Percentiles rank a stretch among this genome's conserved stretches.
Evolutionary conservation across 1,140 invertebrate genomes (phyloP).

Genomic region (Calliopsis andreniformis): DNA sequence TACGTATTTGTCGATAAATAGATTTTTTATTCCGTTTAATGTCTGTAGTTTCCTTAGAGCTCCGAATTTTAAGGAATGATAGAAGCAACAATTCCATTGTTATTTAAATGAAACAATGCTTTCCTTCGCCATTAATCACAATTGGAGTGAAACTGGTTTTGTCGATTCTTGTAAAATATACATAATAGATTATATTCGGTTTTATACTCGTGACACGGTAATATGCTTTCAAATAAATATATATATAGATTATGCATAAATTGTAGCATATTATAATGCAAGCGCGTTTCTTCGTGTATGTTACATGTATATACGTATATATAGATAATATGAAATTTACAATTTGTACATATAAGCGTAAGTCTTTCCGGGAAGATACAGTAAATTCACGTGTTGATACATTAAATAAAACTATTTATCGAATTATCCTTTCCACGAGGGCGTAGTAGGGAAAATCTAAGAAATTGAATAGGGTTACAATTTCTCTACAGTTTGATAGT

Average conservation of each 20-base stretch:
- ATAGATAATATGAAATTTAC: constrained; percentile 47
- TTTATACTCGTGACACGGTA: constrained; percentile 59
- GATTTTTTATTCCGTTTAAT: constrained; percentile 17
- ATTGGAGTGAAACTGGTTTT: constrained; percentile 47
- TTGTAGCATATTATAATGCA: constrained; percentile 43
- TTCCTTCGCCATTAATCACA: constrained; percentile 53
- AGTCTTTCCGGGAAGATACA: constrained; percentile 36
- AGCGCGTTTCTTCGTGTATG: constrained; percentile 28
- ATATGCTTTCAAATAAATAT: constrained; percentile 33
- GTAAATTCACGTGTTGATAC: constrained; percentile 30
- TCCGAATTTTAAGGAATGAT: neutral
- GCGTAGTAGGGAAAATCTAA: neutral
- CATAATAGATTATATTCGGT: constrained; percentile 33
- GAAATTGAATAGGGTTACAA: neutral
- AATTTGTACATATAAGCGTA: constrained; percentile 63
- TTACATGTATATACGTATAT: constrained; percentile 46
- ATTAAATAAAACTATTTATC: constrained; percentile 22
- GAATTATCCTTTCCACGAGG: constrained; percentile 1
- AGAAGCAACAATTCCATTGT: neutral
- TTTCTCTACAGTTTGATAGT: neutral
- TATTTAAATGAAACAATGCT: neutral
- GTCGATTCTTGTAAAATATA: constrained; percentile 54
- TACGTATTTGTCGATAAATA: neutral
- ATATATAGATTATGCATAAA: constrained; percentile 35
- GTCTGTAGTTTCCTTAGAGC: neutral